Base-by-base conservation (phyloP, 53 echinoderm and acorn worm species). In the Stichopus horrens region DNA sequence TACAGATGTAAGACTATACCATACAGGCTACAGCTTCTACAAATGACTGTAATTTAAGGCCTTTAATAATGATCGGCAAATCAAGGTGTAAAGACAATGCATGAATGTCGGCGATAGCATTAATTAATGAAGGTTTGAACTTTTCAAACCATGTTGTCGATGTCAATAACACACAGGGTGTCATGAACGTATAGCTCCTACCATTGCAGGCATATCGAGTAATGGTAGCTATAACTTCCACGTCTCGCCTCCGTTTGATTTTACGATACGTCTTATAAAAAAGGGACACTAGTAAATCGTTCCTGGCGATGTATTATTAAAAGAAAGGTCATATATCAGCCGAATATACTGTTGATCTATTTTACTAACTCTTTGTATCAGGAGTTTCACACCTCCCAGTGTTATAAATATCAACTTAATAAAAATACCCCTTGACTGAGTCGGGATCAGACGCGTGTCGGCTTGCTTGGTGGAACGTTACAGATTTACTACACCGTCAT, bases 401-500 rank as follows among this genome's bases (percentile, higher is more conserved):
- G 81, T 81, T 55, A 81, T 81, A 81, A 81, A 81, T 57, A 57
- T 81, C 81, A 81, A 21, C 56, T 57, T 58, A 81, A 81, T 81
- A 81, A 81, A 81, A 81, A 57, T 81, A 56, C 71, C 14, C 71
- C 37, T 37, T 37, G 19, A 71, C 71, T 18, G 16, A 20, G 7
- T 18, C n/a, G n/a, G 71, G 14, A 71, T 71, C 71, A 18, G 71
- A 20, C 71, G 71, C 71, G 71, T 71, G 71, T 71, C 71, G 16
- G 71, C 18, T 20, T 71, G 71, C 71, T 18, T 18, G 19, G 8
- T 71, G 71, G 71, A 71, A 20, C 21, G 71, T 7, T 9, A 58
- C 81, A 81, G 81, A 81, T 81, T 81, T 81, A 81, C 81, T 81
- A 20, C 81, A 9, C 21, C n/a, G 81, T 56, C 56, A 57, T 81